These are phyloP conservation scores for Myotis davidii DNA, from an alignment of 2,113 vertebrate species.

Conservation along the genomic window DNA sequence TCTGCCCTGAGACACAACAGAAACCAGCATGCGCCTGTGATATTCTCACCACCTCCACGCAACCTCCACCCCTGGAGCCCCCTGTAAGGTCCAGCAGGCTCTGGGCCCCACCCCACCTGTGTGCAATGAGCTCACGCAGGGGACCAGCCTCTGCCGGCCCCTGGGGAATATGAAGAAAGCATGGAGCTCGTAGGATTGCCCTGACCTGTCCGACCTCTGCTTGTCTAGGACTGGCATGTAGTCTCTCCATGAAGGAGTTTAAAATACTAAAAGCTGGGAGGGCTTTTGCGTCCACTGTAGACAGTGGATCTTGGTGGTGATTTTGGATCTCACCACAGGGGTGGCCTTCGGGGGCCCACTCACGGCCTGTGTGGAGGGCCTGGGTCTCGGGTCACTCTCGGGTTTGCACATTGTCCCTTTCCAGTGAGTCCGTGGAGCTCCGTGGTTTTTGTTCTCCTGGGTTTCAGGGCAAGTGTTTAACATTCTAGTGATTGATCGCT, in stretches of 20 bases:
- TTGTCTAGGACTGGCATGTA: no score
- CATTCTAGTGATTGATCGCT: constrained; percentile 82
- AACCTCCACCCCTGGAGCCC: neutral
- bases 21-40: neutral
- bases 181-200: neutral
- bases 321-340: neutral
- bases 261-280: neutral
- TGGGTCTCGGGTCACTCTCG: neutral
- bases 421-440: constrained; percentile 54
- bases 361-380: neutral
- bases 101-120: neutral
- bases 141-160: no score
- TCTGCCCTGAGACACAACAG: no score
- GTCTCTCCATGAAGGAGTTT: neutral
- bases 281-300: constrained; percentile 58
- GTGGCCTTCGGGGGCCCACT: neutral
- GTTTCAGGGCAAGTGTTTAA: constrained; percentile 63
- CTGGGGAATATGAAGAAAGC: accelerated
- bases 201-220: accelerated
- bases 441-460: constrained; percentile 77
- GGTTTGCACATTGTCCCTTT: constrained; percentile 49
- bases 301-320: neutral
- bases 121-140: neutral
- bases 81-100: neutral
- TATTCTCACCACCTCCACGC: neutral